Percentiles rank a stretch among this genome's conserved stretches.
Evolutionary conservation across 92 coral and sea anemone genomes (phyloP).

Genomic region (Nematostella vectensis): DNA sequence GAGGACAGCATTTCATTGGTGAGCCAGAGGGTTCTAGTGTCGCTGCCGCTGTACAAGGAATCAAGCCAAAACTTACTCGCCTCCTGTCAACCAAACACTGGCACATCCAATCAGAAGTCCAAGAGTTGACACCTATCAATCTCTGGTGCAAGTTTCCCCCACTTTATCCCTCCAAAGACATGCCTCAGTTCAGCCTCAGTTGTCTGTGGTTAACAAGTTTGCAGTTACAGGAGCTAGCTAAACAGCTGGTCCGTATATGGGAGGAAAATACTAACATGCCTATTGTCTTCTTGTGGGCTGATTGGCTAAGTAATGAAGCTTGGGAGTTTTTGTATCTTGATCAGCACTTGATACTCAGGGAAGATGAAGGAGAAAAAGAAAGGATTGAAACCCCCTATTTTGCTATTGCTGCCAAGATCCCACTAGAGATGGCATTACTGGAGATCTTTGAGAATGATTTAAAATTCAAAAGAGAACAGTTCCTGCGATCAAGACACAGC

Average conservation of each 20-base stretch:
- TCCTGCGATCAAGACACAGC: slow-evolving; percentile 47
- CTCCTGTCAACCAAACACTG: slow-evolving; percentile 60
- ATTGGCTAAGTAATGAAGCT: slow-evolving; percentile 69
- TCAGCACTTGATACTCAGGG: slow-evolving; percentile 43
- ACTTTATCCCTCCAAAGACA: slow-evolving; percentile 57
- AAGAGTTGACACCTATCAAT: slow-evolving; percentile 61
- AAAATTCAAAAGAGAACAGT: slow-evolving; percentile 47
- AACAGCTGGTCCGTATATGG: slow-evolving; percentile 51
- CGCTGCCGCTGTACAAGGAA: background rate
- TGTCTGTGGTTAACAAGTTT: slow-evolving; percentile 71
- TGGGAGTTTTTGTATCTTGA: slow-evolving; percentile 48
- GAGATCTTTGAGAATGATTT: slow-evolving; percentile 77
- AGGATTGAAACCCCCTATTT: background rate
- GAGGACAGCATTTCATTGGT: too few species aligned
- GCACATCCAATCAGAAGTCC: slow-evolving; percentile 56
- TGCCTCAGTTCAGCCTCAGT: slow-evolving; percentile 56
- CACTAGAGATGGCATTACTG: slow-evolving; percentile 47
- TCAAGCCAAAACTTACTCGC: slow-evolving; percentile 51
- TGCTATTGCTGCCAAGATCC: slow-evolving; percentile 8
- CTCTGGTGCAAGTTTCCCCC: slow-evolving; percentile 60
- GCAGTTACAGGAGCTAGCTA: slow-evolving; percentile 45
- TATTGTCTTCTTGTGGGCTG: slow-evolving; percentile 78
- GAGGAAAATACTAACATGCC: slow-evolving; percentile 43
- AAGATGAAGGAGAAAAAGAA: slow-evolving; percentile 14
- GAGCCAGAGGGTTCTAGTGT: background rate